Base-by-base conservation (phyloP, 2,113 vertebrate genomes). In the Myanophis thanlyinensis region DNA sequence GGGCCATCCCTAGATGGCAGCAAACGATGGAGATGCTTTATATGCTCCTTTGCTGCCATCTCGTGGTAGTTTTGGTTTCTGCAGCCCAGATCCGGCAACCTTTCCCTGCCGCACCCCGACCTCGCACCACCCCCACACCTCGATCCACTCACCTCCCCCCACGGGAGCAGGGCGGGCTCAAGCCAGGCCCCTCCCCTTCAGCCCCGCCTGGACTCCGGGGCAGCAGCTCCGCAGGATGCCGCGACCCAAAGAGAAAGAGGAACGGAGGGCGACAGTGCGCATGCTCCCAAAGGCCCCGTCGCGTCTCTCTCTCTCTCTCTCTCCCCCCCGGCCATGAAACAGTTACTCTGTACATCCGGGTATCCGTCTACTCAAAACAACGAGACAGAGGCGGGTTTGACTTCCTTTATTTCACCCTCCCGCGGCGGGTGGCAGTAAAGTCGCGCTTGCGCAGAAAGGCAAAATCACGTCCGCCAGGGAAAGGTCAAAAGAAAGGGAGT, bases 111-210 rank as follows among this genome's bases (percentile, higher is more conserved):
- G n/a, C 46, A 86, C 85, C 53, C 25, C 44, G 13, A 87, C 48
- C 56, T 25, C 13, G 85, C 87, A n/a, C 67, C 67, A 12, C 6
- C 4, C 10, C 11, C 23, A 49, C 59, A 1, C 30, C 47, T 15
- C n/a, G 3, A 27, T 9, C 6, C 44, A 92, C 91, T 92, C 87
- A 89, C 92, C 88, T 85, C 67, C 88, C 88, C 51, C 44, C 30
- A 46, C 13, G 62, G 73, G 40, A 54, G 46, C 25, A 52, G 91
- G 91, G 62, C 85, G 87, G 87, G 91, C 62, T 92, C 51, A 84
- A 25, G 48, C 62, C 87, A 92, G 87, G 62, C 87, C 87, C 87
- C 87, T 89, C 91, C 67, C 92, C 88, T 92, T 48, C 44, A 59
- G 87, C 62, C 62, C 44, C 88, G 67, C 87, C 92, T 84, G 51